Conservation (phyloP, 2,113 vertebrate genomes). For the Sinocyclocheilus anshuiensis region DNA sequence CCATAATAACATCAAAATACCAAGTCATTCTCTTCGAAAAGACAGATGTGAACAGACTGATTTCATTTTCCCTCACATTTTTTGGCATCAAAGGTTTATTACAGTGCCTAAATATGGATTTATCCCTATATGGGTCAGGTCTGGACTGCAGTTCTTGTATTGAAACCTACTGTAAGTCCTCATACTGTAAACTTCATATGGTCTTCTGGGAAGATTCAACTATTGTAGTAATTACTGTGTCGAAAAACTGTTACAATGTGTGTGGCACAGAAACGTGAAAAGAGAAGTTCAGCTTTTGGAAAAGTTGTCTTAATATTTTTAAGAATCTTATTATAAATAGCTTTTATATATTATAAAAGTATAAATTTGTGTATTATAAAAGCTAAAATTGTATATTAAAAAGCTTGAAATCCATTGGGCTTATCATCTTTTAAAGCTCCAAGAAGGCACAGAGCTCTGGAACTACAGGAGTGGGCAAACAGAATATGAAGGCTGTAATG, state of each 20-base stretch:
- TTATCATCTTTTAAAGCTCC: neutral
- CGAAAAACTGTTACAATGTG: constrained; percentile 55
- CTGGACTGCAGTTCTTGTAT: neutral
- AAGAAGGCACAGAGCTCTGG: constrained; percentile 50
- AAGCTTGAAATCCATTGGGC: neutral
- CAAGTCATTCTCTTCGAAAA: neutral
- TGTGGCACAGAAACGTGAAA: constrained; percentile 40
- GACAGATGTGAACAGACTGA: neutral
- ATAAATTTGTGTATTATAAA: neutral
- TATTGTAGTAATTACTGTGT: constrained; percentile 59
- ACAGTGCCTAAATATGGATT: neutral
- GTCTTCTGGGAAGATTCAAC: constrained; percentile 47
- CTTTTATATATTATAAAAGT: neutral
- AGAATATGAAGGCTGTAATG: constrained; percentile 70
- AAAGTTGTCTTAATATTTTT: constrained; percentile 57
- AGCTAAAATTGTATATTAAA: neutral
- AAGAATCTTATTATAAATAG: constrained; percentile 62
- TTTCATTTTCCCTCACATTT: neutral
- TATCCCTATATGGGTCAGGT: neutral
- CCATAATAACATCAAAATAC: neutral
- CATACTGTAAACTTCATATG: constrained; percentile 18
- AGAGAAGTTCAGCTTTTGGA: constrained; percentile 36
- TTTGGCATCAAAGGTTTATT: constrained; percentile 29
- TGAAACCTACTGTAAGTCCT: neutral
- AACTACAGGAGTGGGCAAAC: constrained; percentile 66